Evolutionary conservation across 92 coral and sea anemone genomes (phyloP).

Genomic region (Plumapathes pennacea): DNA sequence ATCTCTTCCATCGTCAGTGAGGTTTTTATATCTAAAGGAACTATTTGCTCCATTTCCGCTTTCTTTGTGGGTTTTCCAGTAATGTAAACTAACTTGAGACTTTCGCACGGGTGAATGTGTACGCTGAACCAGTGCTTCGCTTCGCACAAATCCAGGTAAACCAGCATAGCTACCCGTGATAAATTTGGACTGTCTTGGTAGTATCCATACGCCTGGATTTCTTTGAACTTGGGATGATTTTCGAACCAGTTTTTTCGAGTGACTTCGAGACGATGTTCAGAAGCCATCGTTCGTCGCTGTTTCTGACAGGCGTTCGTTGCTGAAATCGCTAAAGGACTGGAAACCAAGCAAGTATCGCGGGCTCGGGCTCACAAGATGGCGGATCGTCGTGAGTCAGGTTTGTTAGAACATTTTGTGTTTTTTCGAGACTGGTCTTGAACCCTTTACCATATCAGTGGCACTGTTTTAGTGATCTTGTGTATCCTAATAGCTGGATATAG

Average conservation of each 20-base stretch:
- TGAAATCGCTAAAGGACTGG: background rate
- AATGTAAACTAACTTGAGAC: constrained; percentile 65
- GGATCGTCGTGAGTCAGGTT: constrained; percentile 85
- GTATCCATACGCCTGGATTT: constrained; percentile 69
- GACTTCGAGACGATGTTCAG: constrained; percentile 3
- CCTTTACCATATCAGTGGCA: background rate
- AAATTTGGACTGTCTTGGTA: constrained; percentile 29
- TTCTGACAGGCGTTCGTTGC: constrained; percentile 40
- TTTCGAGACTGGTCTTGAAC: background rate
- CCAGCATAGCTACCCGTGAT: constrained; percentile 75
- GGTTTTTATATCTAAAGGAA: constrained; percentile 66
- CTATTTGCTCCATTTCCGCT: constrained; percentile 60
- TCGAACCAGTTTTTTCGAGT: constrained; percentile 87
- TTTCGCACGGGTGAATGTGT: constrained; percentile 70
- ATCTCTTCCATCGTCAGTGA: constrained; percentile 57
- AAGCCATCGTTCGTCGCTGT: constrained; percentile 5
- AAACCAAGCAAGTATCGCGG: background rate
- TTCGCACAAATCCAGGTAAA: constrained; percentile 88
- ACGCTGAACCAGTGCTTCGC: constrained; percentile 90
- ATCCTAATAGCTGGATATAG: too few relatives aligned
- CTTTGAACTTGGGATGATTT: constrained; percentile 78
- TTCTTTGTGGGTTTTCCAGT: constrained; percentile 90
- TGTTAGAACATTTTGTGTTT: background rate
- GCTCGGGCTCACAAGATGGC: constrained; percentile 57
- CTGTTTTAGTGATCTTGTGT: too few relatives aligned